phyloP scores from a whole-genome alignment of 2,797 vertebrate species.

The Chrysocyon brachyurus region DNA sequence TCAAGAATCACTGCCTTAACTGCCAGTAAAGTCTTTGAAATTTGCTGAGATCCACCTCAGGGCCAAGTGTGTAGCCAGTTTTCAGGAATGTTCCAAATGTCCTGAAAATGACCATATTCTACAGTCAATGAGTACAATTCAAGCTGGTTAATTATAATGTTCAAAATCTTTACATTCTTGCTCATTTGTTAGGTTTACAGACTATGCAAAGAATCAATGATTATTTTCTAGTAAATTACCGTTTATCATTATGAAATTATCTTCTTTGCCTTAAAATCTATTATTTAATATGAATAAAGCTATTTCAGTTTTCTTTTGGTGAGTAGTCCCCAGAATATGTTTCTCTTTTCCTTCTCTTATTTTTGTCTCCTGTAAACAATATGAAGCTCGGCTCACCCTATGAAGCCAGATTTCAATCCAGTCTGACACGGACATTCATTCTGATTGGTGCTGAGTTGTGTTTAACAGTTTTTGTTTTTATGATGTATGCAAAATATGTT shows the following conservation, averaged over 20 bases:
- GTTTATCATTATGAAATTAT: background rate
- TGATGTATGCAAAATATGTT: background rate
- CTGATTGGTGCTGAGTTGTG: background rate
- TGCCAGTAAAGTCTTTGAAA: background rate
- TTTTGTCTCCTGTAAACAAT: slow-evolving; percentile 32
- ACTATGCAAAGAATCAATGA: background rate
- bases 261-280: background rate
- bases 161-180: background rate
- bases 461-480: background rate
- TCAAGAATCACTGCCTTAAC: background rate
- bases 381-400: background rate
- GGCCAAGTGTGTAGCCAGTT: background rate
- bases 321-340: background rate
- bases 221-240: background rate
- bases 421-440: background rate
- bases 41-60: background rate
- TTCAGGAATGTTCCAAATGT: background rate
- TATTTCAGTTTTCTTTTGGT: background rate
- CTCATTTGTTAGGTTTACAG: background rate
- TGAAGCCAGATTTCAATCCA: slow-evolving; percentile 8
- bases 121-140: background rate
- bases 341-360: background rate
- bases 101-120: background rate
- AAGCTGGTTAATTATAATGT: background rate
- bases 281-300: background rate